phyloP scores from a whole-genome alignment of 2,113 vertebrate genomes.

The Sialia sialis region DNA sequence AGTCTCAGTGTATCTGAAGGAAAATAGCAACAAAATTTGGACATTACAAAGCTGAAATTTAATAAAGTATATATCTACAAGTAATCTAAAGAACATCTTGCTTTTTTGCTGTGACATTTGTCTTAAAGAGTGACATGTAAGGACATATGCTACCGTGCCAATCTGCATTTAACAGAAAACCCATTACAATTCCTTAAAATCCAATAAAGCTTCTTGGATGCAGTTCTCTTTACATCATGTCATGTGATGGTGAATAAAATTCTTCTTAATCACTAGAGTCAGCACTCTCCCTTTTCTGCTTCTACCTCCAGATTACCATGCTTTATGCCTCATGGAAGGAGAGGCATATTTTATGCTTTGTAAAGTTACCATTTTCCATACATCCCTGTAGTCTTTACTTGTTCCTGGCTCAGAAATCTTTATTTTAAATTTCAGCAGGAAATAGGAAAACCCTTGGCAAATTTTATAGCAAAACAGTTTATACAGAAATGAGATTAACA shows the following conservation, averaged over 20 bases:
- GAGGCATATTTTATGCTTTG: neutral
- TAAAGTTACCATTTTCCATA: neutral
- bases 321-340: neutral
- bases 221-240: neutral
- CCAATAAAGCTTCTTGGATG: neutral
- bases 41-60: conserved; percentile 14
- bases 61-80: neutral
- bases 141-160: neutral
- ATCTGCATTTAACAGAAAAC: neutral
- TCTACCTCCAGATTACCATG: neutral
- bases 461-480: neutral
- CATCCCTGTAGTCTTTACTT: neutral
- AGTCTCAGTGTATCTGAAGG: neutral
- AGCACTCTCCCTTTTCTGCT: neutral
- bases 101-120: neutral
- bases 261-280: neutral
- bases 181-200: neutral
- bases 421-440: neutral
- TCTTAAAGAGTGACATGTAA: neutral
- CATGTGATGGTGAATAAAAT: neutral
- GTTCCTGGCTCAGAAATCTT: neutral
- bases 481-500: neutral
- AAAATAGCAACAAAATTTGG: neutral
- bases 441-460: neutral
- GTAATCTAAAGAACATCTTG: neutral